A percentile compares a stretch with the other conserved stretches of the same genome.
phyloP scores from a whole-genome alignment of 2,888 invertebrate species.

The Parasteatoda lunata region DNA sequence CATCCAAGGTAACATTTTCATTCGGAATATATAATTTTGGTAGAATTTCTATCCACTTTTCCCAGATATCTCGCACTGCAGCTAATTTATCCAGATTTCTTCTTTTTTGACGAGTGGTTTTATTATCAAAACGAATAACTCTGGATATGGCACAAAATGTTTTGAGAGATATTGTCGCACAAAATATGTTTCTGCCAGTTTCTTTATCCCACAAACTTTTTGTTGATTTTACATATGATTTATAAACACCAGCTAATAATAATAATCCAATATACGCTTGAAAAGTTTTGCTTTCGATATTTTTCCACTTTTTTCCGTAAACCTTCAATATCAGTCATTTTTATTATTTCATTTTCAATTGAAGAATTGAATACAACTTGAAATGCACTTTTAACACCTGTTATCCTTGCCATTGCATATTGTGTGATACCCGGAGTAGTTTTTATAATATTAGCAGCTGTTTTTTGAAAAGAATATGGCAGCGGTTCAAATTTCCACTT shows the following conservation, averaged over 20 bases:
- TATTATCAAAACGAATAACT: too few relatives aligned
- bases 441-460: constrained; percentile 33
- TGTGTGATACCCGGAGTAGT: constrained; percentile 18
- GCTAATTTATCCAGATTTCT: too few relatives aligned
- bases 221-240: background rate
- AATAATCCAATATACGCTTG: constrained; percentile 26
- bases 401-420: constrained; percentile 22
- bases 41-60: too few relatives aligned
- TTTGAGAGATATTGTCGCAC: background rate
- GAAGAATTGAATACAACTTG: constrained; percentile 30
- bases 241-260: constrained; percentile 24
- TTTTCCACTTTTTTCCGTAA: background rate
- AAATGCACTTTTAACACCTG: background rate
- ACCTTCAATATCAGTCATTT: background rate
- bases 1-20: too few relatives aligned
- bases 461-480: constrained; percentile 7
- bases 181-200: background rate
- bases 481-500: background rate
- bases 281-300: constrained; percentile 11
- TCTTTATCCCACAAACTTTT: background rate
- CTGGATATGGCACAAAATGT: background rate
- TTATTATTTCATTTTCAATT: constrained; percentile 35
- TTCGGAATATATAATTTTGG: too few relatives aligned
- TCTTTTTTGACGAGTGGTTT: too few relatives aligned
- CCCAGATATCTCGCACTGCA: too few relatives aligned